Base-by-base conservation (phyloP, 2,797 vertebrate genomes). In the Paguma larvata region DNA sequence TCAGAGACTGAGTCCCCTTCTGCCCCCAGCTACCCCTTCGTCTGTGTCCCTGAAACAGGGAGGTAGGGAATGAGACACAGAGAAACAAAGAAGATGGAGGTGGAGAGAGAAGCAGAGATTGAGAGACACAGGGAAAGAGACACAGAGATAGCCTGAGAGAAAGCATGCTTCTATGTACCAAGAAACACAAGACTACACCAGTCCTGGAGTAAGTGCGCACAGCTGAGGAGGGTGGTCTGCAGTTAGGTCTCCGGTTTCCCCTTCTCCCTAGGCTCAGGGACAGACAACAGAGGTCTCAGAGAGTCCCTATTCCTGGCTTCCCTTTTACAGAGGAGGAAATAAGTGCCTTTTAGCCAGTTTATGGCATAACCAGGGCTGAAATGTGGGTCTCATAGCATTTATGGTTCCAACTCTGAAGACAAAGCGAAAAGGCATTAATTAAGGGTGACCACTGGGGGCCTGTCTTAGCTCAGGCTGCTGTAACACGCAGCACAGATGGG, bases 81-180 rank as follows among this genome's bases (percentile, higher is more conserved):
- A 73, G 27, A 68, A 59, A 62, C 88, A 79, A 18, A 56, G 16
- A 53, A 25, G 67, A 75, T 75, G 82, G 70, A 78, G 38, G 38
- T 67, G 80, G 14, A 77, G 38, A 65, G 13, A 78, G 38, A 65
- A 48, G 16, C n/a, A 30, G 30, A 46, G 25, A 46, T 34, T 25
- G 41, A 53, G 25, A 84, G n/a, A 86, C 68, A 30, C 30, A 72
- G 23, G 3, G 51, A 56, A 12, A 56, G 53, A 56, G 53, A 56
- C 19, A 34, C 34, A 48, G 30, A 44, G 15, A 85, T 72, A 34
- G 38, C 21, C 51, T 12, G 65, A 78, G 27, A 65, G 30, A 41
- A 70, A n/a, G 2, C 10, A 13, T n/a, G 7, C 5, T 21, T 62
- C 77, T 23, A 13, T 12, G 68, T 48, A 21, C 12, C 0, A 5